phyloP scores from a whole-genome alignment of 2,888 invertebrate genomes.

The Spicauda simplicius region DNA sequence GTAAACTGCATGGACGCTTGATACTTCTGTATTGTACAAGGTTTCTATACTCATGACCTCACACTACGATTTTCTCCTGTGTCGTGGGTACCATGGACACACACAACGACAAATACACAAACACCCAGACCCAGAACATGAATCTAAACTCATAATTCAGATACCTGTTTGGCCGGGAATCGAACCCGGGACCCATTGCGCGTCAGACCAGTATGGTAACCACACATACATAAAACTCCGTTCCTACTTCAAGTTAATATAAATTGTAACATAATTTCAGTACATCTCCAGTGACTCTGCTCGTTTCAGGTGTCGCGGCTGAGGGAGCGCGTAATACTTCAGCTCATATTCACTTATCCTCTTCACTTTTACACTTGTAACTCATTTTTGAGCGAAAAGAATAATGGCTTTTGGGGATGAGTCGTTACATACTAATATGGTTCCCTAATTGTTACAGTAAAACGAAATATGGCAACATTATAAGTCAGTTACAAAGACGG shows the following conservation, averaged over 20 bases:
- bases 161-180: no score
- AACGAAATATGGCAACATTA: not conserved
- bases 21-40: no score
- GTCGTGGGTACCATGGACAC: no score
- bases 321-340: not conserved
- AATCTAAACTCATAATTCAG: no score
- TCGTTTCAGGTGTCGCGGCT: not conserved
- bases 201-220: no score
- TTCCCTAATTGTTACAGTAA: not conserved
- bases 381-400: conserved; percentile 2
- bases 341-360: conserved; percentile 1
- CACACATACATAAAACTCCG: no score
- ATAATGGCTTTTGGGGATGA: not conserved
- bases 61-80: no score
- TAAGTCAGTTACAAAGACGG: not conserved
- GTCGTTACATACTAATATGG: not conserved
- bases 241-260: not conserved
- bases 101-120: no score
- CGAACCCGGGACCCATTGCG: no score
- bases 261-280: not conserved
- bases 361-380: conserved; percentile 3
- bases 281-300: not conserved
- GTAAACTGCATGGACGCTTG: no score
- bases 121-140: no score
- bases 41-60: no score